Evolutionary conservation across 2,113 vertebrate genomes (phyloP).

Genomic region (Thalassarche chlororhynchos): DNA sequence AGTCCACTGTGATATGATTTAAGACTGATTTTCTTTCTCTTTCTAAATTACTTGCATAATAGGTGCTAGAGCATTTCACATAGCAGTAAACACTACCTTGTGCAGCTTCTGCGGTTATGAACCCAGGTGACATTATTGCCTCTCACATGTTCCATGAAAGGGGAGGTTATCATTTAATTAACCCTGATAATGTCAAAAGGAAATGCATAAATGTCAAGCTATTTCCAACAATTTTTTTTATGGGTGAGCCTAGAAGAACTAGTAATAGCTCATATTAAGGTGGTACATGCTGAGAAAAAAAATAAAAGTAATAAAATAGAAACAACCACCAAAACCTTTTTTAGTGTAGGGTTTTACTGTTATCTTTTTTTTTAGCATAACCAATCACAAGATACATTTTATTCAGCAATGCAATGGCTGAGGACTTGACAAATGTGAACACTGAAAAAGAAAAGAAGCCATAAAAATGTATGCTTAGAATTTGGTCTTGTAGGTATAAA

Average conservation of each 20-base stretch:
- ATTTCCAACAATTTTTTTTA: slow-evolving; percentile 12
- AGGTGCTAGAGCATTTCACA: not conserved
- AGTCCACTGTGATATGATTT: not conserved
- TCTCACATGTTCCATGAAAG: slow-evolving; percentile 11
- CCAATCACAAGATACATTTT: not conserved
- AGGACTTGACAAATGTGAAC: not conserved
- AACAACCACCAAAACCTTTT: not conserved
- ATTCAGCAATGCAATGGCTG: not conserved
- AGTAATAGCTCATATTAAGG: not conserved
- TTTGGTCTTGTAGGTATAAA: not conserved
- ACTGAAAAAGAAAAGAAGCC: not conserved
- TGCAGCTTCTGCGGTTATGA: not conserved
- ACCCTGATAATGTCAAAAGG: slow-evolving; percentile 68
- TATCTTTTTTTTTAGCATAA: not conserved
- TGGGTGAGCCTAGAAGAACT: not conserved
- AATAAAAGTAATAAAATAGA: accelerated
- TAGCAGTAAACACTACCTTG: not conserved
- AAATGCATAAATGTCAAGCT: slow-evolving; percentile 62
- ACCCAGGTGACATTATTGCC: slow-evolving; percentile 16
- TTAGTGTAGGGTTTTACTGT: not conserved
- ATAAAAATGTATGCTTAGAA: not conserved
- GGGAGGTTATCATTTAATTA: slow-evolving; percentile 65
- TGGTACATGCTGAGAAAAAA: not conserved
- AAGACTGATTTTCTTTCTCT: not conserved
- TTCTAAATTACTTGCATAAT: not conserved